A percentile compares a stretch with the other conserved stretches of the same genome.
These are phyloP conservation scores for Hypothenemus hampei DNA, from an alignment of 1,140 invertebrate species.

Conservation along the genomic window DNA sequence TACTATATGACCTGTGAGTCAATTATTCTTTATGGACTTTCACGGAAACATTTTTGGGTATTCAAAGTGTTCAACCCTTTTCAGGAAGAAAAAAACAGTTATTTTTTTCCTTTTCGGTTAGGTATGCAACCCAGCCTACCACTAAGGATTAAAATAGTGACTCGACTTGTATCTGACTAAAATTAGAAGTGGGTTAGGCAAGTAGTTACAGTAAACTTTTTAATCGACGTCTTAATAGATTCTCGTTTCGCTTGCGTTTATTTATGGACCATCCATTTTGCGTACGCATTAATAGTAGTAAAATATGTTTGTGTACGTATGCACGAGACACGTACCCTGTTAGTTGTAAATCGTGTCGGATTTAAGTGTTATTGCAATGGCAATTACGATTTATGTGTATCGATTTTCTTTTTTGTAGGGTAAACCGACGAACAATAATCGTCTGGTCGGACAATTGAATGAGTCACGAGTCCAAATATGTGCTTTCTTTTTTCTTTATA, in stretches of 20 bases:
- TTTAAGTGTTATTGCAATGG: neutral
- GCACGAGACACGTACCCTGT: neutral
- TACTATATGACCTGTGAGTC: no score
- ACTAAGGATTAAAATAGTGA: neutral
- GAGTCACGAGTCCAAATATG: no score
- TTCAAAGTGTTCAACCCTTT: no score
- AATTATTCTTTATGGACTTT: no score
- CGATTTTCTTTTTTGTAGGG: neutral
- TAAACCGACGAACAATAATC: neutral
- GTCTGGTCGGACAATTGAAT: neutral
- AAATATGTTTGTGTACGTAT: no score
- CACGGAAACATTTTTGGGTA: no score
- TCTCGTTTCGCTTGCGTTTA: neutral
- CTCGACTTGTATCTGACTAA: neutral
- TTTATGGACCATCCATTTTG: neutral
- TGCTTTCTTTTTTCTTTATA: no score
- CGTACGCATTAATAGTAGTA: neutral
- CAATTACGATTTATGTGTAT: neutral
- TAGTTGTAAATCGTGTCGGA: neutral
- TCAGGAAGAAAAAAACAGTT: no score
- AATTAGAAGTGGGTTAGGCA: constrained; percentile 8
- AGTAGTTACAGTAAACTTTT: neutral
- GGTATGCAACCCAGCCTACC: neutral
- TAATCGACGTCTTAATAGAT: constrained; percentile 2
- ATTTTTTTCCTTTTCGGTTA: no score